These are phyloP conservation scores for Littorina saxatilis DNA, from an alignment of 1,140 invertebrate species.

Conservation along the genomic window DNA sequence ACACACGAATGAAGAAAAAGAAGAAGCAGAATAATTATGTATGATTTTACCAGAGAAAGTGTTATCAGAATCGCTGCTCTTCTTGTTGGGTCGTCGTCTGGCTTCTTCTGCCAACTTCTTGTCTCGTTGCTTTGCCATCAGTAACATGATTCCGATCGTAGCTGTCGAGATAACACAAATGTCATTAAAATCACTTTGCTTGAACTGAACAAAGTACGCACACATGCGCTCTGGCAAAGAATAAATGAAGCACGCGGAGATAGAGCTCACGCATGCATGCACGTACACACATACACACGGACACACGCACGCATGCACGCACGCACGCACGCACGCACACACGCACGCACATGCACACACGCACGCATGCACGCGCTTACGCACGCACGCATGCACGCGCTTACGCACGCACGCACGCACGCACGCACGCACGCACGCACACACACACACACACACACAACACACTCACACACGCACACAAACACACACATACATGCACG, in stretches of 20 bases:
- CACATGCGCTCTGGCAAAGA: too few species aligned
- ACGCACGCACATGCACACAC: conserved; percentile 1
- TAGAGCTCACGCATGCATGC: background rate
- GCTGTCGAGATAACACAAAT: conserved; percentile 29
- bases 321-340: background rate
- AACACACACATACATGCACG: too few species aligned
- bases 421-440: conserved; percentile 9
- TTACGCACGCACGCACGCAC: too few species aligned
- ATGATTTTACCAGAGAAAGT: conserved; percentile 23
- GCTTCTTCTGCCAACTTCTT: conserved; percentile 43
- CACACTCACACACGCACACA: too few species aligned
- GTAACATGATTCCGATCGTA: conserved; percentile 53
- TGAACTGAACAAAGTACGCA: too few species aligned
- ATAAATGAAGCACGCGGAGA: background rate
- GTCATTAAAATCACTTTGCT: too few species aligned
- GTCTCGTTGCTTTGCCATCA: conserved; percentile 52
- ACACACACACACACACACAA: too few species aligned
- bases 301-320: background rate
- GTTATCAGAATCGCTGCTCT: background rate
- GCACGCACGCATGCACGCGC: too few species aligned
- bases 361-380: too few species aligned
- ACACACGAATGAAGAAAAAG: too few species aligned
- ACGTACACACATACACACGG: too few species aligned
- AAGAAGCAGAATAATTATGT: too few species aligned
- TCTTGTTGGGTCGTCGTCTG: conserved; percentile 19